Conservation (phyloP, 2,797 vertebrate genomes). For the Chromobotia macracanthus region DNA sequence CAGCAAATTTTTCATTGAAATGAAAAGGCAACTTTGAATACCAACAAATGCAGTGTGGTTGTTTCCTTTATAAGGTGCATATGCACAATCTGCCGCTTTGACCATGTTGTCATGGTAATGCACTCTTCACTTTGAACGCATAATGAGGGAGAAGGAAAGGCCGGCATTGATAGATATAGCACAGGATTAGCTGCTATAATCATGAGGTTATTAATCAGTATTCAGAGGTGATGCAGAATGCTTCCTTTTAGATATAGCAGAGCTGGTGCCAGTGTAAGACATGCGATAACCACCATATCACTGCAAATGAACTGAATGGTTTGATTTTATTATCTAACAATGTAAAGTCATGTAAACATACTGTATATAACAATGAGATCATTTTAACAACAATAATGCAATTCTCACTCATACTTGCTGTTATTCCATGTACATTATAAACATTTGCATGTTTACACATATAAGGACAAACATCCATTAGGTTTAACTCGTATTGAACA, state of each 20-base stretch:
- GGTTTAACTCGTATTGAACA: neutral
- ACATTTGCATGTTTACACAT: no score
- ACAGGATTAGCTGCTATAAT: slow-evolving; percentile 70
- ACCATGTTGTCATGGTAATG: slow-evolving; percentile 79
- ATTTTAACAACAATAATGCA: neutral
- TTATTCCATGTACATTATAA: no score
- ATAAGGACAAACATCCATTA: no score
- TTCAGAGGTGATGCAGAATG: slow-evolving; percentile 61
- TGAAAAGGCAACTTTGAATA: slow-evolving; percentile 38
- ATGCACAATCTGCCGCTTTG: slow-evolving; percentile 70
- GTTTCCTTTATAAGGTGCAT: slow-evolving; percentile 23
- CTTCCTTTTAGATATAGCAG: slow-evolving; percentile 15
- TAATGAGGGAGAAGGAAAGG: slow-evolving; percentile 68
- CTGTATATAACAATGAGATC: neutral
- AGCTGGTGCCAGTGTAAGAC: slow-evolving; percentile 12
- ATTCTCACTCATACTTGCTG: neutral
- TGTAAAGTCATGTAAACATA: neutral
- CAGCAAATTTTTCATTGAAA: slow-evolving; percentile 7
- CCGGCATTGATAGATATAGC: slow-evolving; percentile 70
- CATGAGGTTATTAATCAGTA: slow-evolving; percentile 71
- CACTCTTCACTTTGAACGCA: slow-evolving; percentile 69
- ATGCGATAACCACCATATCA: slow-evolving; percentile 1
- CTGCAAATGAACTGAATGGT: neutral
- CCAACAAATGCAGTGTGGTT: slow-evolving; percentile 39
- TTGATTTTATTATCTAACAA: neutral